Base-by-base conservation (phyloP, 2,113 vertebrate species). In the Brachypteracias leptosomus region DNA sequence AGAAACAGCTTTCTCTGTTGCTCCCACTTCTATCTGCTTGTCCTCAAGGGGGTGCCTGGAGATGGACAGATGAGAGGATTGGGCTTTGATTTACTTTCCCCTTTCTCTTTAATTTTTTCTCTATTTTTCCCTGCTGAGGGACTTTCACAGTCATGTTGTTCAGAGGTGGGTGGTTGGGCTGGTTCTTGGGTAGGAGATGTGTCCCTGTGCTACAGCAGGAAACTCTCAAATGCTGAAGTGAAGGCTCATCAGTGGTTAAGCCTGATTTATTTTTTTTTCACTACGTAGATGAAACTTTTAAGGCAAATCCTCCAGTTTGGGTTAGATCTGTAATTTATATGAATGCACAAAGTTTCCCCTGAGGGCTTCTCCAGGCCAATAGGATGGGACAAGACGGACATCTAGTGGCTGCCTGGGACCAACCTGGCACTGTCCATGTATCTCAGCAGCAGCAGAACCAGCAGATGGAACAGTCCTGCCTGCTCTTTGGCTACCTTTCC, bases 321-420 rank as follows among this genome's bases (percentile, higher is more conserved):
- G 52, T 90, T 93, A 36, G 44, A 49, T 40, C 61, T 33, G 33
- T 58, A 62, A 77, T 92, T 82, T 70, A 75, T 78, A 70, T 38
- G 62, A 77, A 35, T 0, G 5, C 47, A 12, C 4, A 40, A n/a
- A 11, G 12, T 72, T 40, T 74, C 93, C 46, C 55, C 36, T 11
- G 13, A 54, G 33, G 44, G 25, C 15, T 83, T 63, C 79, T 81
- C 24, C 58, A 40, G 71, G 42, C 62, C 47, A 40, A 22, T 54
- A 66, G 84, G 36, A 9, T 82, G 82, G 74, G 73, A 84, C 58
- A 55, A 93, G 68, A 94, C 3, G 36, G 96, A 96, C 96, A 95
- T 79, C 96, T 97, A 94, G 91, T 82, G 97, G 95, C 92, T 78
- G 85, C 2, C 25, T 49, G 51, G 55, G 65, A 49, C 51, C 1